Evolutionary conservation across 2,113 vertebrate genomes (phyloP), one percentile per base, ranked within the genome.

Genomic region (Xerus inauris): DNA sequence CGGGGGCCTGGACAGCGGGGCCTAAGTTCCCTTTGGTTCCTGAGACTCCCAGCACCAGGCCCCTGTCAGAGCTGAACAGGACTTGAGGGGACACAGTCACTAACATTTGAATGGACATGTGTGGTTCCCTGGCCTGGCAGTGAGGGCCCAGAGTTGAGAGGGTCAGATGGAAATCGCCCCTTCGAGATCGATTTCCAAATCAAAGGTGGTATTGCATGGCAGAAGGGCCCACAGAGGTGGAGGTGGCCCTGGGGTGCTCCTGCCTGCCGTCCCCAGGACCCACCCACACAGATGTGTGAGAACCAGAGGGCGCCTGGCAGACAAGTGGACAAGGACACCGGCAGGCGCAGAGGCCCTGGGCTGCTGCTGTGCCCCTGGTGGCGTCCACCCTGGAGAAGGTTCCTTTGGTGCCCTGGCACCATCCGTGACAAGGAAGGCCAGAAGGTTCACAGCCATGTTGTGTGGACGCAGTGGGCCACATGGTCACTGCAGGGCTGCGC

Each of bases 231-330:
- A 5, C 17, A 9, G 79, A 7, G 1, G 5, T 4, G 6, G 12
- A 6, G 6, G 19, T 3, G 14, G 73, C 11, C 30, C 28, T 1
- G 26, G 45, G 1, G 76, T 13, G 40, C n/a, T 20, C 11, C 2
- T 40, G n/a, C 32, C 28, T 38, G 24, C 73, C 16, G 32, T 8
- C 45, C 47, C 62, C 40, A 6, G 20, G 42, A 28, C 24, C 12
- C 3, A 1, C 19, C 9, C 20, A 51, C 7, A n/a, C n/a, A n/a
- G n/a, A 9, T 0, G 5, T 42, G 8, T 6, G 38, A 57, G n/a
- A 57, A 17, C 6, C 38, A 16, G 8, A 54, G 65, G 65, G 28
- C n/a, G 32, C 14, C 67, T n/a, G 49, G 16, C 17, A 1, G 67
- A 3, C 19, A 17, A 59, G n/a, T n/a, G 49, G 45, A 32, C 20